These are phyloP conservation scores for Catostomus latipinnis DNA, from an alignment of 2,797 vertebrate genomes.

Conservation along the genomic window DNA sequence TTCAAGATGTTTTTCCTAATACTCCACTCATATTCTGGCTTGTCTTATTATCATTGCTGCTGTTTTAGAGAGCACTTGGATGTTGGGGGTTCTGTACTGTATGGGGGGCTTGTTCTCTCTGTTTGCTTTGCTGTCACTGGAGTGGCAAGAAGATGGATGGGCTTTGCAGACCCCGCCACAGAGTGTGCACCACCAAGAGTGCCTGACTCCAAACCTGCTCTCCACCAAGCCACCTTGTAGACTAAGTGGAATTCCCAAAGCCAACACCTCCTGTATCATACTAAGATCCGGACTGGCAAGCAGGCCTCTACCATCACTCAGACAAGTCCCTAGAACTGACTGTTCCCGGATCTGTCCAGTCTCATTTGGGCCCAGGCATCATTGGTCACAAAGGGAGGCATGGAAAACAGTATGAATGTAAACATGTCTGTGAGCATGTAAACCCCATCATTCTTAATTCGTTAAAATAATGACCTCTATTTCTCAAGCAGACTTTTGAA, in stretches of 20 bases:
- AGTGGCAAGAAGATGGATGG: conserved; percentile 79
- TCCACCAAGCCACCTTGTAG: conserved; percentile 37
- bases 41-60: conserved; percentile 71
- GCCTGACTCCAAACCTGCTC: conserved; percentile 29
- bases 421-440: conserved; percentile 67
- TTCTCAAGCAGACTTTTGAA: conserved; percentile 60
- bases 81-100: conserved; percentile 65
- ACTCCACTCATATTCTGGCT: conserved; percentile 53
- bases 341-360: conserved; percentile 63
- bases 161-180: conserved; percentile 67
- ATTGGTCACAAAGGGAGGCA: conserved; percentile 57
- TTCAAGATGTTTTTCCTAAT: conserved; percentile 15
- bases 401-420: conserved; percentile 65
- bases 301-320: conserved; percentile 26
- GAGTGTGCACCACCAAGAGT: conserved; percentile 35
- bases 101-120: conserved; percentile 75
- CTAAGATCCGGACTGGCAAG: conserved; percentile 22
- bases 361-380: conserved; percentile 58
- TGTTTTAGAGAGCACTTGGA: conserved; percentile 49
- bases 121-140: conserved; percentile 75
- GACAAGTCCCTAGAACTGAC: conserved; percentile 46
- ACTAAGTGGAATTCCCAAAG: conserved; percentile 27
- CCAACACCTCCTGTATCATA: conserved; percentile 33
- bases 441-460: conserved; percentile 63
- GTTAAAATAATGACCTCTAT: conserved; percentile 62